These are phyloP conservation scores for Orchesellides sinensis DNA, from an alignment of 2,888 invertebrate genomes.

Conservation along the genomic window DNA sequence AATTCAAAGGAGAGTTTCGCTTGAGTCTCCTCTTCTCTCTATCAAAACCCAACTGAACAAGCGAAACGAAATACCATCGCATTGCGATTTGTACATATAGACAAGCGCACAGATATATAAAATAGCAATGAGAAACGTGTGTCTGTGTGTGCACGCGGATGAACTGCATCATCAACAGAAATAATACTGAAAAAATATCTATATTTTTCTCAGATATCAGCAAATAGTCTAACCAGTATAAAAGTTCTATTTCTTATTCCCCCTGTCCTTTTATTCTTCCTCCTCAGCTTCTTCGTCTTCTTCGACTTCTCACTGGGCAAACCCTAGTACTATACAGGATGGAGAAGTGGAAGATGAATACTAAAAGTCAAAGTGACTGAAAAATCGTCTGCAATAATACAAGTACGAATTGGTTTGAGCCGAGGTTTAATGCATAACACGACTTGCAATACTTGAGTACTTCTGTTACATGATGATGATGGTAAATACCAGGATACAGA, in stretches of 20 bases:
- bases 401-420: background rate
- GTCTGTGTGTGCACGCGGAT: background rate
- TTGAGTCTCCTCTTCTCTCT: too few relatives aligned
- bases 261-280: too few relatives aligned
- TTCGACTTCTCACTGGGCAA: slow-evolving; percentile 16
- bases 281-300: slow-evolving; percentile 10
- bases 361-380: slow-evolving; percentile 13
- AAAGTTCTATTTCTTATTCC: slow-evolving; percentile 9
- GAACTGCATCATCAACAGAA: slow-evolving; percentile 26
- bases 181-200: slow-evolving; percentile 12
- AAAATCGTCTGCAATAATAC: background rate
- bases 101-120: too few relatives aligned
- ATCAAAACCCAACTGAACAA: slow-evolving; percentile 26
- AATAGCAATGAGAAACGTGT: slow-evolving; percentile 1
- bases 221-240: slow-evolving; percentile 15
- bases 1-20: slow-evolving; percentile 21
- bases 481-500: slow-evolving; percentile 4
- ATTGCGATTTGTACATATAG: slow-evolving; percentile 15
- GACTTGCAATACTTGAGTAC: background rate
- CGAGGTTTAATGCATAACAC: background rate
- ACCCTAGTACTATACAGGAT: too few relatives aligned
- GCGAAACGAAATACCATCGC: slow-evolving; percentile 18
- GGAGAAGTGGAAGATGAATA: slow-evolving; percentile 12
- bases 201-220: slow-evolving; percentile 2
- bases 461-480: background rate